Conservation (phyloP, 2,797 vertebrate species). For the Poecilia velifera region DNA sequence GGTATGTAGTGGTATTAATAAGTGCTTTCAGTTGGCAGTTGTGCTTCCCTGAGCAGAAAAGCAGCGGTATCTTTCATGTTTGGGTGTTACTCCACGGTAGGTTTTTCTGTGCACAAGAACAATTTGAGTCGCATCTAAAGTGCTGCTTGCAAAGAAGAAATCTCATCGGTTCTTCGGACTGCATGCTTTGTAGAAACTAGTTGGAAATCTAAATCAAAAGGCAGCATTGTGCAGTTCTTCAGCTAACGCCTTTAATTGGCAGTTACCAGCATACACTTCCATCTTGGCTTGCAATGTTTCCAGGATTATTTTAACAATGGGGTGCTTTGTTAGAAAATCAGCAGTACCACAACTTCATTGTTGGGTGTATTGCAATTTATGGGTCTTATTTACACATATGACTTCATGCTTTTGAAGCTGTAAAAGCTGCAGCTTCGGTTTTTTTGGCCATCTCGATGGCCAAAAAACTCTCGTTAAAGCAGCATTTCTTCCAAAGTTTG, state of each 20-base stretch:
- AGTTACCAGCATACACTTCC: neutral
- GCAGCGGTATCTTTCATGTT: conserved; percentile 28
- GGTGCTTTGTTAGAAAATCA: neutral
- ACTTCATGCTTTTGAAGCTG: conserved; percentile 19
- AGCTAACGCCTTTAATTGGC: neutral
- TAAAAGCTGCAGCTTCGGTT: conserved; percentile 9
- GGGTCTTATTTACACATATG: neutral
- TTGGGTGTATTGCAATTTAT: neutral
- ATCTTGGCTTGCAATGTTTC: neutral
- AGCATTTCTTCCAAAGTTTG: neutral
- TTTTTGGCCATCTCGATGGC: neutral
- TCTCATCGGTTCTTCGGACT: neutral
- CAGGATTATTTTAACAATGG: neutral
- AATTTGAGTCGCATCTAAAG: neutral
- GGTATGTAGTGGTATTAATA: conserved; percentile 26
- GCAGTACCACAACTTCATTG: neutral
- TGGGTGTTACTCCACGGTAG: neutral
- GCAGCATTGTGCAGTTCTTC: neutral
- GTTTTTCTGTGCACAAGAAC: neutral
- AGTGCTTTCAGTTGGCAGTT: conserved; percentile 9
- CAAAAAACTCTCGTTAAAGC: neutral
- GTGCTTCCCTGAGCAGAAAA: conserved; percentile 28
- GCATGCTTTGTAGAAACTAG: neutral
- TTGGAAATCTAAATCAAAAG: neutral
- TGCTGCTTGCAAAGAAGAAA: neutral